phyloP scores from a whole-genome alignment of 2,797 vertebrate species.

The Discoglossus pictus region DNA sequence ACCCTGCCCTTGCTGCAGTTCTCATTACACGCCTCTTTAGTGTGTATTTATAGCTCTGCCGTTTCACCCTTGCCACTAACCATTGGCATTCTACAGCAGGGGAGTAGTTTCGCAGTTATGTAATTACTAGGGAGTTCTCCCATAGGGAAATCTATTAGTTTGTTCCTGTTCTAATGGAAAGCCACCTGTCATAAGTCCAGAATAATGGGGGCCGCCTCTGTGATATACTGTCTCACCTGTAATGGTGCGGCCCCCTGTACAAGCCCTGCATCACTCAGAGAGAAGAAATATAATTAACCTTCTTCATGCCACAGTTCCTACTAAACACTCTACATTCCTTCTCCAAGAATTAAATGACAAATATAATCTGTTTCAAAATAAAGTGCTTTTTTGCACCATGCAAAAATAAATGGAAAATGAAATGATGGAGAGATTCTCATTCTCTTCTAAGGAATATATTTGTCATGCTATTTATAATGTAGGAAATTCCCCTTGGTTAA shows the following conservation, averaged over 20 bases:
- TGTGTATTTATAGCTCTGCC: conserved; percentile 40
- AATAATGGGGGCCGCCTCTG: conserved; percentile 8
- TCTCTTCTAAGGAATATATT: too few species aligned
- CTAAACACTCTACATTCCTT: too few species aligned
- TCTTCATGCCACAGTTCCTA: too few species aligned
- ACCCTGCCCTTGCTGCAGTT: conserved; percentile 6
- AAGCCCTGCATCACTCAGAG: too few species aligned
- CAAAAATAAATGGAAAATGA: too few species aligned
- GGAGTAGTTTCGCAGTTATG: conserved; percentile 45
- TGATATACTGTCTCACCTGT: conserved; percentile 3
- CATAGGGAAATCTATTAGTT: conserved; percentile 31
- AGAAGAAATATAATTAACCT: too few species aligned
- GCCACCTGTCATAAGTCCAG: conserved; percentile 3
- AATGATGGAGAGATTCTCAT: too few species aligned
- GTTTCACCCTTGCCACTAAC: conserved; percentile 45
- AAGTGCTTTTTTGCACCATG: too few species aligned
- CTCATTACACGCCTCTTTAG: conserved; percentile 40
- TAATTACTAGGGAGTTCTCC: conserved; percentile 44
- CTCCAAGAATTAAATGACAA: too few species aligned
- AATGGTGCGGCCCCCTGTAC: not conserved
- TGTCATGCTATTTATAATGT: too few species aligned
- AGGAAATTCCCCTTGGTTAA: too few species aligned
- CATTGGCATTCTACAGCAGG: conserved; percentile 33
- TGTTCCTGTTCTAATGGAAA: conserved; percentile 27
- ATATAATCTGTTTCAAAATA: too few species aligned